Evolutionary conservation across 2,113 vertebrate genomes (phyloP), one percentile per base, ranked within the genome.

Genomic region (Muntiacus reevesi): DNA sequence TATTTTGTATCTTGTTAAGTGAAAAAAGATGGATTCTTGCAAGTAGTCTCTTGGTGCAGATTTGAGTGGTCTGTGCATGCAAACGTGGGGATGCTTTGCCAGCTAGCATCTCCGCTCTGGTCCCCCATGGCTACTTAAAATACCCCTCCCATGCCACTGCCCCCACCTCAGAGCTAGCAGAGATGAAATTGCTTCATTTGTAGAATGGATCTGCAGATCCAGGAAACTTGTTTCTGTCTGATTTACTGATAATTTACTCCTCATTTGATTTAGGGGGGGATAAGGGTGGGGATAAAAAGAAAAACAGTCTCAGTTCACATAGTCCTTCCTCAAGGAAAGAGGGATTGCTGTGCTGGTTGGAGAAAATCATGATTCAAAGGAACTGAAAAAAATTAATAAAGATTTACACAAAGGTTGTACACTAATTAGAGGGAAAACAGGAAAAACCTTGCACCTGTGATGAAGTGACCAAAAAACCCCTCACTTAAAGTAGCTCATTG

Each of bases 1-100:
- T 99, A 99, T 99, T 99, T 99, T 98, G 99, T 98, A 98, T 99
- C 98, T 98, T 99, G 98, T 99, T 99, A 99, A 98, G 98, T 99
- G 98, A 98, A 99, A 99, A 99, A 99, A 99, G 99, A 99, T 98
- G 98, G 98, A 99, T 98, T 99, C 98, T 98, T 97, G 52, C 98
- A 99, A 99, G 99, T 99, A 98, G 98, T 98, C 99, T 99, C 99
- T 97, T 98, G 98, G 98, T 98, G 98, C 98, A 98, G 98, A 98
- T 99, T 98, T 98, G 98, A 98, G 98, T 98, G 98, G 98, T 98
- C 98, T 99, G 96, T 98, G 98, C 98, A 98, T 94, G 98, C 98
- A 98, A 98, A 98, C 98, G 89, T 98, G 97, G 97, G 98, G 98
- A 98, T 98, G 98, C 98, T 98, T 98, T 79, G 95, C 95, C 98